Evolutionary conservation across 2,113 vertebrate genomes (phyloP).

Genomic region (Anolis sagrei): DNA sequence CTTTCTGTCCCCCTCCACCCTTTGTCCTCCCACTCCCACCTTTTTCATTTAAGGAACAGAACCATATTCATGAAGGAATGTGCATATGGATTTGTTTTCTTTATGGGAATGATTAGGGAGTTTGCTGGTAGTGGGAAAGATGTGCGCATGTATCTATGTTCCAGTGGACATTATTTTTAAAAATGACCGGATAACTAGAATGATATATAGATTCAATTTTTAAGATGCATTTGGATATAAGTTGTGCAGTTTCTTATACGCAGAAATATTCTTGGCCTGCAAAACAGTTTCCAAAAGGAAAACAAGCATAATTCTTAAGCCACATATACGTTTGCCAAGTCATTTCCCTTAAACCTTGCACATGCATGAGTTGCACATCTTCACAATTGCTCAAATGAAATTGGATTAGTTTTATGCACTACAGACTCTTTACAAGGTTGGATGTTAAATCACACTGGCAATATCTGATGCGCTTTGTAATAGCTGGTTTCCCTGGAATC

Average conservation of each 20-base stretch:
- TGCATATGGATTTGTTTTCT: not conserved
- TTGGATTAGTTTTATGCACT: constrained; percentile 18
- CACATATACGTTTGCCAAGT: not conserved
- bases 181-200: constrained; percentile 1
- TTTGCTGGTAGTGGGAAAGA: not conserved
- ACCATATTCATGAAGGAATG: not conserved
- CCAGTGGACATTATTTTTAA: not conserved
- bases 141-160: constrained; percentile 23
- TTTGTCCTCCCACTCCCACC: no score
- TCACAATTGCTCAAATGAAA: constrained; percentile 17
- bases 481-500: not conserved
- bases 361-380: constrained; percentile 12
- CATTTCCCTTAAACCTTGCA: not conserved
- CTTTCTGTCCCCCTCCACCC: not conserved
- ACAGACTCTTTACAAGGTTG: constrained; percentile 1
- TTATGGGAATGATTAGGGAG: not conserved
- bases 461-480: not conserved
- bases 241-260: constrained; percentile 21
- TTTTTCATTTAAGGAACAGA: not conserved
- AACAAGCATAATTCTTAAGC: constrained; percentile 15
- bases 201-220: constrained; percentile 34
- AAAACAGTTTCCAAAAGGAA: constrained; percentile 28
- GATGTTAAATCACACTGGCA: not conserved
- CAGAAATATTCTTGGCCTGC: constrained; percentile 10
- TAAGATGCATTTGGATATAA: not conserved